Evolutionary conservation across 2,888 invertebrate genomes (phyloP), one percentile per base, ranked within the genome.

Genomic region (Pammene fasciana): DNA sequence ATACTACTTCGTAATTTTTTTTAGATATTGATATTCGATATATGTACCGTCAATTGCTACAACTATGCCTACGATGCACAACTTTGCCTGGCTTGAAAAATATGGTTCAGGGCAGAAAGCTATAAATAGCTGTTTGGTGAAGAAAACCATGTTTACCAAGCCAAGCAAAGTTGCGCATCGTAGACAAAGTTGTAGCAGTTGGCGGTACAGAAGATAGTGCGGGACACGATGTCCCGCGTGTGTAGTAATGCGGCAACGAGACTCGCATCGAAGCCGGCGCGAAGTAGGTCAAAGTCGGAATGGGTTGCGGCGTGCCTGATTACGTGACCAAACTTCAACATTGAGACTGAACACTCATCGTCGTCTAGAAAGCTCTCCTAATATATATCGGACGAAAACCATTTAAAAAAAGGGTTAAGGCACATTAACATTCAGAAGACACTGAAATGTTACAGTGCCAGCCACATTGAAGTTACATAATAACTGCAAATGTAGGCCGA

Each of bases 201-300:
- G n/a, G n/a, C n/a, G n/a, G n/a, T n/a, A n/a, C n/a, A n/a, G n/a
- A n/a, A n/a, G n/a, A n/a, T n/a, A 52, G 52, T 7, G 52, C 0
- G 54, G 34, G 54, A 54, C 18, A 56, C 1, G 10, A 16, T 16
- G 56, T 38, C 10, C 13, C 13, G 56, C 36, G 26, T 46, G 9
- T 16, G 36, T 61, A 48, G 48, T 36, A 14, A 61, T 46, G 48
- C 48, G 38, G 41, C 46, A 11, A 16, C 18, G 61, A 56, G 86
- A 83, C 86, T 84, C 83, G 75, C 78, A 75, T 79, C 86, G 82
- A 87, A 83, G 79, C 80, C 80, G 79, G 78, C 75, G 75, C 77
- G 73, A 88, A 86, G 80, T 89, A 80, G 89, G 88, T 88, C 88
- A 89, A 89, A 89, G 88, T 88, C 88, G 81, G 81, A 78, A 78